Conservation (phyloP, 2,113 vertebrate species). For the Mobula birostris region DNA sequence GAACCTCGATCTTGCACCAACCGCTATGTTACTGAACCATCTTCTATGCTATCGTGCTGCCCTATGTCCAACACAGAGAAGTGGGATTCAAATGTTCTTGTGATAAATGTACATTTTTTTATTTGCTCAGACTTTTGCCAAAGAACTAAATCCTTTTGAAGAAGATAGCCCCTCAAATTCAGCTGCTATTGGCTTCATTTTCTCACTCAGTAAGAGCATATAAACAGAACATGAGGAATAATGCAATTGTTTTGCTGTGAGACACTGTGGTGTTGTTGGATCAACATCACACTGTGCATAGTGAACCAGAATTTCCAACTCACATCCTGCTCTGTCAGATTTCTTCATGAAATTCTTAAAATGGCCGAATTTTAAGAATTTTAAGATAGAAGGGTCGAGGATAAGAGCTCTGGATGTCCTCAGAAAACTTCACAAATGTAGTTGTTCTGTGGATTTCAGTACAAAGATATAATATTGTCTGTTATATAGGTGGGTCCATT, state of each 20-base stretch:
- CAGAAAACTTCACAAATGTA: background rate
- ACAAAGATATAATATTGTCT: background rate
- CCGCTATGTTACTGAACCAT: too few species aligned
- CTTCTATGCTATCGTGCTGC: too few species aligned
- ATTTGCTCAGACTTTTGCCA: background rate
- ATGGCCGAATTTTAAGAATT: background rate
- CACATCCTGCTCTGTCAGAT: background rate
- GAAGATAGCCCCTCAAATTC: background rate
- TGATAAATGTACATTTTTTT: constrained; percentile 13
- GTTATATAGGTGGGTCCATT: too few species aligned
- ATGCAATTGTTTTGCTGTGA: background rate
- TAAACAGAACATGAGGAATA: too few species aligned
- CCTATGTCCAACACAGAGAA: background rate
- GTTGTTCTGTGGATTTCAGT: background rate
- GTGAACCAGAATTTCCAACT: too few species aligned
- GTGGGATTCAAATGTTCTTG: constrained; percentile 17
- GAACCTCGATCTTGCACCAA: too few species aligned
- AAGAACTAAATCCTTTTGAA: background rate
- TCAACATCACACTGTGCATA: too few species aligned
- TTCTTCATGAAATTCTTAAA: background rate
- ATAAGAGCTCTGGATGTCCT: background rate
- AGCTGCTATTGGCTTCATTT: background rate
- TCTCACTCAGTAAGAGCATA: background rate
- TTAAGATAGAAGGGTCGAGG: background rate
- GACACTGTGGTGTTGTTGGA: too few species aligned